phyloP scores from a whole-genome alignment of 2,113 vertebrate species.

The Bujurquina vittata region DNA sequence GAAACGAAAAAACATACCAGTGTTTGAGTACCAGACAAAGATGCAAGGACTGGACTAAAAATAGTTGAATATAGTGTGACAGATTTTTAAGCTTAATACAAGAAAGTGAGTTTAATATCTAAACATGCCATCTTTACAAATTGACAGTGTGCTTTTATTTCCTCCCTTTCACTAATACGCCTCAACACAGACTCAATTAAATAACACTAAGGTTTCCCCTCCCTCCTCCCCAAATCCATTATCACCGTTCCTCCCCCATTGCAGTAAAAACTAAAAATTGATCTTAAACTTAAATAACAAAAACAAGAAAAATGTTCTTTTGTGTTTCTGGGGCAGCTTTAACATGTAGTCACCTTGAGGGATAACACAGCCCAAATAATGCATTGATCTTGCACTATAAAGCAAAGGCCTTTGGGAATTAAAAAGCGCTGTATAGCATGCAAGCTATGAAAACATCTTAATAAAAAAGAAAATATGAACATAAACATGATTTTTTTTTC shows the following conservation, averaged over 20 bases:
- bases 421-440: constrained; percentile 20
- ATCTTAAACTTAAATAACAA: constrained; percentile 72
- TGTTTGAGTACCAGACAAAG: neutral
- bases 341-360: constrained; percentile 74
- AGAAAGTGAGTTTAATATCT: constrained; percentile 4
- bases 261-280: constrained; percentile 45
- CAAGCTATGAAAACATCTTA: constrained; percentile 52
- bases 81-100: neutral
- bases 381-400: constrained; percentile 70
- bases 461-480: constrained; percentile 63
- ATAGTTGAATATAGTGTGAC: neutral
- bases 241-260: constrained; percentile 17
- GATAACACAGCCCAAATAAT: constrained; percentile 62
- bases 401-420: constrained; percentile 65
- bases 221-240: constrained; percentile 19
- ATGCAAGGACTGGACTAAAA: neutral
- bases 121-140: constrained; percentile 15
- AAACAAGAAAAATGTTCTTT: constrained; percentile 66
- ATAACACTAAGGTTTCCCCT: constrained; percentile 39
- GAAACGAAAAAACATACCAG: neutral
- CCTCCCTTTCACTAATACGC: constrained; percentile 35
- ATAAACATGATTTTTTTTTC: constrained; percentile 48
- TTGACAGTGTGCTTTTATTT: constrained; percentile 15
- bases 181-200: constrained; percentile 48
- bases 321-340: constrained; percentile 68